Percentiles rank a stretch among this genome's conserved stretches.
Evolutionary conservation across 1,140 invertebrate species (phyloP).

Genomic region (Asbolus verrucosus): DNA sequence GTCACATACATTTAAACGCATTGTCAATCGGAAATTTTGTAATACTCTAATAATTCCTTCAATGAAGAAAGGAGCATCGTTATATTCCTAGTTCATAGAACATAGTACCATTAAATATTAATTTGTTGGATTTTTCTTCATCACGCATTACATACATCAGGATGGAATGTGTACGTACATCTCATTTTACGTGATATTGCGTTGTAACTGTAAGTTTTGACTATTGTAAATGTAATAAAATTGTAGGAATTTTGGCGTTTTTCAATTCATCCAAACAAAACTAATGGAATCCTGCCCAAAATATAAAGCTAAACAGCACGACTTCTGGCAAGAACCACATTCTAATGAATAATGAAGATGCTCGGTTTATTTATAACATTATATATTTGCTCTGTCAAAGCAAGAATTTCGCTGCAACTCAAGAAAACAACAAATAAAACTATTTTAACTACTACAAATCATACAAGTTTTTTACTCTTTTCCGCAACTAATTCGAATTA

Average conservation of each 20-base stretch:
- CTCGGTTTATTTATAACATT: no score
- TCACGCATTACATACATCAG: conserved; percentile 39
- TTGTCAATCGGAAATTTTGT: conserved; percentile 43
- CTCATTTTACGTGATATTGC: conserved; percentile 41
- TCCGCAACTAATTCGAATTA: no score
- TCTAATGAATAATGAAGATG: no score
- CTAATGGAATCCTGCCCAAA: background rate
- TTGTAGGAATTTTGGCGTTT: conserved; percentile 37
- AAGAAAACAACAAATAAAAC: no score
- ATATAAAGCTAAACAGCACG: no score
- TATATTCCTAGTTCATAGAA: conserved; percentile 27
- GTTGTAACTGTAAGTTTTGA: conserved; percentile 47
- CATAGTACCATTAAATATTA: conserved; percentile 7
- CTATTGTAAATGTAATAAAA: conserved; percentile 37
- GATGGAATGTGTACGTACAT: conserved; percentile 41
- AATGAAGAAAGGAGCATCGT: conserved; percentile 19
- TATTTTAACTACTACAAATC: no score
- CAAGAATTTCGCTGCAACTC: no score
- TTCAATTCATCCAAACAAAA: conserved; percentile 1
- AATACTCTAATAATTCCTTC: conserved; percentile 36
- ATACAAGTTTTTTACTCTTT: no score
- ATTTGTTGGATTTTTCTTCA: conserved; percentile 22
- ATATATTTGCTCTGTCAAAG: no score
- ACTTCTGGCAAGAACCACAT: no score
- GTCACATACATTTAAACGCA: conserved; percentile 37